A percentile compares a stretch with the other conserved stretches of the same genome.
Evolutionary conservation across 2,113 vertebrate species (phyloP).

Genomic region (Odobenus rosmarus): DNA sequence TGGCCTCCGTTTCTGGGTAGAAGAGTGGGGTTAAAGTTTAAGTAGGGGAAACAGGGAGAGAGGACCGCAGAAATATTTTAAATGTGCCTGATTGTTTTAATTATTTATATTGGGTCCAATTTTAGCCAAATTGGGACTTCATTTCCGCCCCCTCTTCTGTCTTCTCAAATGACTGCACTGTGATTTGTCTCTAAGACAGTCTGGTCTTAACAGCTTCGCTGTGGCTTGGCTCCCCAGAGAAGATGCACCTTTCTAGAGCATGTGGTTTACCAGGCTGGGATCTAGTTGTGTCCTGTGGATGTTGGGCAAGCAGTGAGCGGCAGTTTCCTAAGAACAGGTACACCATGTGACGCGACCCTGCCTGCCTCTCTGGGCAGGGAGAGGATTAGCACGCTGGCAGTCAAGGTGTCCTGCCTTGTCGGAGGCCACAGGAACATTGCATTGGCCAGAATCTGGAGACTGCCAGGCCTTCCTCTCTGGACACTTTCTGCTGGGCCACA

Average conservation of each 20-base stretch:
- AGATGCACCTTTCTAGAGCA: fast-evolving
- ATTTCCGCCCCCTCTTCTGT: not conserved
- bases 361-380: not conserved
- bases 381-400: no score
- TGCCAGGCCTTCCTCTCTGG: not conserved
- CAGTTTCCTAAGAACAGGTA: fast-evolving
- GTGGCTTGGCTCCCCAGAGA: not conserved
- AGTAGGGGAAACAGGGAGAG: not conserved
- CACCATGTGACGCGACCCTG: fast-evolving
- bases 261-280: fast-evolving
- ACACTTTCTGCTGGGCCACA: fast-evolving
- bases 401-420: not conserved
- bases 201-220: no score
- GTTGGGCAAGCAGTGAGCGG: not conserved
- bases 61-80: not conserved
- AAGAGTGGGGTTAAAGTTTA: not conserved
- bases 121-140: not conserved
- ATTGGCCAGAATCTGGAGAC: not conserved
- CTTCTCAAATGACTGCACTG: not conserved
- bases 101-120: not conserved
- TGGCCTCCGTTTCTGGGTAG: not conserved
- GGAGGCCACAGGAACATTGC: not conserved
- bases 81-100: not conserved
- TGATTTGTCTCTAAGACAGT: not conserved
- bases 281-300: not conserved